phyloP scores from a whole-genome alignment of 2,888 invertebrate genomes.

The Mesopsocus fuscifrons region DNA sequence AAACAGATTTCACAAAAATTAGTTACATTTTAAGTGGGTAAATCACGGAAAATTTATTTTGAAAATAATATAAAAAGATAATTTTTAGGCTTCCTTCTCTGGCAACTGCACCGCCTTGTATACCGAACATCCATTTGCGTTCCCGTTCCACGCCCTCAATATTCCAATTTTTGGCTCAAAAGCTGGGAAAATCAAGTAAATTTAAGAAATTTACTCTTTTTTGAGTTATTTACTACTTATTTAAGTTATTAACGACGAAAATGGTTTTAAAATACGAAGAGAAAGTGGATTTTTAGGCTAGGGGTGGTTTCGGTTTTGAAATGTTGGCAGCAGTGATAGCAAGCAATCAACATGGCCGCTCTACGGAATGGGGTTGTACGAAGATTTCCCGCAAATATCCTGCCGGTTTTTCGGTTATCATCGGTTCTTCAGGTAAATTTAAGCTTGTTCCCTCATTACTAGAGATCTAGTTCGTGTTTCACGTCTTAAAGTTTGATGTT shows the following conservation, averaged over 20 bases:
- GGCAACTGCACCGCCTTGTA: conserved; percentile 2
- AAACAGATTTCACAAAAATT: background rate
- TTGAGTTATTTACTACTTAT: no score
- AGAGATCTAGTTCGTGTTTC: no score
- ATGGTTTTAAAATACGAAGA: no score
- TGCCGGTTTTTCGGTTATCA: no score
- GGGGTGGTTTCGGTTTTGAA: no score
- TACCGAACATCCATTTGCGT: conserved; percentile 3
- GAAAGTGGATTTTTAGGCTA: no score
- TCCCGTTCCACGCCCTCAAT: conserved; percentile 8
- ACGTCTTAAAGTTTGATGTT: no score
- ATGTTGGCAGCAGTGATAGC: background rate
- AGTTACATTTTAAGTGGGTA: conserved; percentile 1
- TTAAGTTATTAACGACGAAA: no score
- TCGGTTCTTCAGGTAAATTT: no score
- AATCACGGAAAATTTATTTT: background rate
- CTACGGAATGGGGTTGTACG: conserved; percentile 3
- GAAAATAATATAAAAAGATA: background rate
- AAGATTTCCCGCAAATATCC: background rate
- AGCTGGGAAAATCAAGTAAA: background rate
- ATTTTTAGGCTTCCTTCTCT: conserved; percentile 4
- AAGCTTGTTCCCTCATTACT: no score
- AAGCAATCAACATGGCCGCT: conserved; percentile 7
- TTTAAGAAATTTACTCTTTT: background rate
- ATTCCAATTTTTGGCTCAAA: background rate